These are phyloP conservation scores for Ennomos quercinarius DNA, from an alignment of 2,888 invertebrate genomes.

Conservation along the genomic window DNA sequence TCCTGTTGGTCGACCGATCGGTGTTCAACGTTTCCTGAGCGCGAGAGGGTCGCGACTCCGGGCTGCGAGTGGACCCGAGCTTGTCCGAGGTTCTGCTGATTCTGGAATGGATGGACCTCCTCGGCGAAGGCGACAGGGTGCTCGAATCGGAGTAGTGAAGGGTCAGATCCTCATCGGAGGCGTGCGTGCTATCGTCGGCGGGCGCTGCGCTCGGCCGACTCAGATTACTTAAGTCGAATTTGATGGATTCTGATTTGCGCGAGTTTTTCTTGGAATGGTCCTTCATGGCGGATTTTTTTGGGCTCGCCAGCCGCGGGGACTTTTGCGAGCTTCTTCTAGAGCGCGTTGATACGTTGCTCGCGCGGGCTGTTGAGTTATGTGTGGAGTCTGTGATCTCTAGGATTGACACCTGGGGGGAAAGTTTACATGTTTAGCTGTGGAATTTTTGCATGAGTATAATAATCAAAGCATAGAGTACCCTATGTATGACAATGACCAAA, in stretches of 20 bases:
- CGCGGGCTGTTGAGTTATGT: conserved; percentile 33
- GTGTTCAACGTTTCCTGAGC: conserved; percentile 49
- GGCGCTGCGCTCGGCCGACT: conserved; percentile 14
- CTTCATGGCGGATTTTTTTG: conserved; percentile 71
- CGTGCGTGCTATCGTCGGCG: conserved; percentile 7
- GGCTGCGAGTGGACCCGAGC: conserved; percentile 44
- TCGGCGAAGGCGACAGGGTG: conserved; percentile 53
- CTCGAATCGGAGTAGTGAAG: conserved; percentile 60
- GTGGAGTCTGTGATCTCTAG: conserved; percentile 54
- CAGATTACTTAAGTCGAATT: conserved; percentile 75
- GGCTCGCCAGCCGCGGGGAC: conserved; percentile 47
- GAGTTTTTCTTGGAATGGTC: conserved; percentile 55
- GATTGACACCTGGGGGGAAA: conserved; percentile 48
- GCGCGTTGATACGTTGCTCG: conserved; percentile 30
- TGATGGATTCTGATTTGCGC: conserved; percentile 72
- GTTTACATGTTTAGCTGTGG: too few species aligned
- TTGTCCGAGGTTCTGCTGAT: conserved; percentile 55
- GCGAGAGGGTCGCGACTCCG: conserved; percentile 34
- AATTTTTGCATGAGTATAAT: too few species aligned
- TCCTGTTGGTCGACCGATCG: conserved; percentile 13
- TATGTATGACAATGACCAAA: too few species aligned
- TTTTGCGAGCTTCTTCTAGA: conserved; percentile 34
- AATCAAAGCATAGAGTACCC: too few species aligned
- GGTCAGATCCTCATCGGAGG: conserved; percentile 51
- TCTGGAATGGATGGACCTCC: conserved; percentile 57